Conservation (phyloP, 2,797 vertebrate genomes). For the Crenichthys baileyi region DNA sequence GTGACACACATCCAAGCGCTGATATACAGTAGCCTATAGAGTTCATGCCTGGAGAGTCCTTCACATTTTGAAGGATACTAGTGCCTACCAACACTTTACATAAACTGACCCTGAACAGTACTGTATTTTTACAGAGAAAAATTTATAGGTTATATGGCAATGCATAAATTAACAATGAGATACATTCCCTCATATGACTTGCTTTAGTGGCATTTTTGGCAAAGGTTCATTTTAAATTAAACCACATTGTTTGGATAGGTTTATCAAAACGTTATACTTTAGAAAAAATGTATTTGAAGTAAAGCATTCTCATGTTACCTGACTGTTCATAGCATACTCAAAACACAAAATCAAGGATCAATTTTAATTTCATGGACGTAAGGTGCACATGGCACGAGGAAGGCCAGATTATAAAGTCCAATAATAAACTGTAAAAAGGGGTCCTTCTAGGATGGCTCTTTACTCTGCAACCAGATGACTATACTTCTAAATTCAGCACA, state of each 20-base stretch:
- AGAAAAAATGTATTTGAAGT: not conserved
- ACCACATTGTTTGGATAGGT: not conserved
- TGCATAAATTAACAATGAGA: not conserved
- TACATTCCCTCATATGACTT: not conserved
- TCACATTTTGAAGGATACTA: constrained; percentile 27
- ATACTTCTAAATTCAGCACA: not conserved
- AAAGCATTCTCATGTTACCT: not conserved
- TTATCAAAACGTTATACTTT: not conserved
- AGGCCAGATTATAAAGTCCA: not conserved
- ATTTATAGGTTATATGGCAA: not conserved
- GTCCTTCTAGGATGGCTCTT: not conserved
- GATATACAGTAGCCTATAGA: constrained; percentile 20
- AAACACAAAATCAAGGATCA: not conserved
- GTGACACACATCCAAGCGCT: constrained; percentile 26
- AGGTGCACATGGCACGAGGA: not conserved
- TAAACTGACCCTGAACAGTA: constrained; percentile 29
- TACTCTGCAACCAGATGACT: not conserved
- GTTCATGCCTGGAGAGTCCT: constrained; percentile 21
- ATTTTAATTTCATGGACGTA: not conserved
- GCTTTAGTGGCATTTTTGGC: not conserved
- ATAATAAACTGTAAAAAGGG: not conserved
- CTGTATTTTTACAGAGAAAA: constrained; percentile 19
- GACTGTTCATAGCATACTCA: not conserved
- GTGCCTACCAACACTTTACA: constrained; percentile 13
- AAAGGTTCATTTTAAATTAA: not conserved